Evolutionary conservation across 2,888 invertebrate species (phyloP).

Genomic region (Blomia tropicalis): DNA sequence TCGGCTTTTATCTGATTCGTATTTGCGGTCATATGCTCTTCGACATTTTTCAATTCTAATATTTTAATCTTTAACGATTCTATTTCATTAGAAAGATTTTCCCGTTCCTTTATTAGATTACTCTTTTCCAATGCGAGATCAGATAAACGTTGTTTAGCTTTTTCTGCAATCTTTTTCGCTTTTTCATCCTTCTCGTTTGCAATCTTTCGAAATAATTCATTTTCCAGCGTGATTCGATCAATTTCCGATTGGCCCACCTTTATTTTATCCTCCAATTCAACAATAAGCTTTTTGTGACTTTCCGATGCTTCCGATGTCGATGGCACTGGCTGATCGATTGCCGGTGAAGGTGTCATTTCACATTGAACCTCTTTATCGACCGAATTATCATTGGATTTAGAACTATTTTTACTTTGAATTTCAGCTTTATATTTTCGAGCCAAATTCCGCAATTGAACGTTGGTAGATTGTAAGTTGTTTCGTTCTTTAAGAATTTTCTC

Average conservation of each 20-base stretch:
- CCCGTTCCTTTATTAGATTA: conserved; percentile 41
- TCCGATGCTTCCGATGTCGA: conserved; percentile 24
- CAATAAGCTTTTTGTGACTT: conserved; percentile 27
- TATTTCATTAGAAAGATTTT: conserved; percentile 44
- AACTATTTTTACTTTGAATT: conserved; percentile 35
- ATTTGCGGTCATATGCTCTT: conserved; percentile 40
- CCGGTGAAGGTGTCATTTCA: neutral
- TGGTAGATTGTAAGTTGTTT: conserved; percentile 26
- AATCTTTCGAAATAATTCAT: conserved; percentile 25
- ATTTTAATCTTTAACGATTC: conserved; percentile 45
- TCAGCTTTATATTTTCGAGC: conserved; percentile 58
- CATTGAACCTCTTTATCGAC: conserved; percentile 37
- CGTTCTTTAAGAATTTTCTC: conserved; percentile 5
- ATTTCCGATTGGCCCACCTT: conserved; percentile 36
- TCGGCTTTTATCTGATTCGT: conserved; percentile 50
- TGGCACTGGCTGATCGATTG: conserved; percentile 17
- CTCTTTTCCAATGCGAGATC: conserved; percentile 36
- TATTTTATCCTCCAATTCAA: conserved; percentile 36
- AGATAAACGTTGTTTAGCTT: conserved; percentile 24
- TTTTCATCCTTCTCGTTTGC: conserved; percentile 30
- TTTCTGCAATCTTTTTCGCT: conserved; percentile 27
- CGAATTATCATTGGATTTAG: conserved; percentile 32
- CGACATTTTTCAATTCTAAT: conserved; percentile 35
- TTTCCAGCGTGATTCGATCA: conserved; percentile 27
- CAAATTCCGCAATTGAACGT: conserved; percentile 49